Conservation (phyloP, 2,113 vertebrate genomes). For the Pycnonotus jocosus region DNA sequence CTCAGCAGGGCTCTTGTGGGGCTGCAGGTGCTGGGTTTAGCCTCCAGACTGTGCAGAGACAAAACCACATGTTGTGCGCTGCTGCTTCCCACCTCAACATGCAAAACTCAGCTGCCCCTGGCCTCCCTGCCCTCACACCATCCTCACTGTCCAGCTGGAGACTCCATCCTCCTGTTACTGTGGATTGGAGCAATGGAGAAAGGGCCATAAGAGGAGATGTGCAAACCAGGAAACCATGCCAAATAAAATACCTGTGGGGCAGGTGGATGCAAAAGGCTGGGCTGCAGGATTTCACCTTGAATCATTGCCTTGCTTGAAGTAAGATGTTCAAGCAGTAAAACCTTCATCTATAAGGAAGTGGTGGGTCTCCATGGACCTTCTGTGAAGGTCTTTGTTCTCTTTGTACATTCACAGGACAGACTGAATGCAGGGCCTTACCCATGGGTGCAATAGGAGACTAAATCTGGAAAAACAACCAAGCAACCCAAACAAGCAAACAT, state of each 20-base stretch:
- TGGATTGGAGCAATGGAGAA: not conserved
- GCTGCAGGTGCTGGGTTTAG: not conserved
- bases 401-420: not conserved
- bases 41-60: rapidly evolving
- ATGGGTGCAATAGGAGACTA: not conserved
- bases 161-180: not conserved
- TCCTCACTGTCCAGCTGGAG: not conserved
- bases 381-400: not conserved
- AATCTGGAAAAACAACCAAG: not conserved
- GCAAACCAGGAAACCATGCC: not conserved
- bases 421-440: not conserved
- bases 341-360: rapidly evolving
- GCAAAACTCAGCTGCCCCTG: not conserved
- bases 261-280: not conserved
- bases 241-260: not conserved
- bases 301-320: not conserved
- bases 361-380: not conserved
- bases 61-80: rapidly evolving
- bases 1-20: not conserved
- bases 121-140: not conserved
- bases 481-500: not conserved
- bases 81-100: rapidly evolving
- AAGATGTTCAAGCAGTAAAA: not conserved
- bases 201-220: not conserved
- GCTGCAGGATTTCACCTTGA: not conserved